Conservation (phyloP, 2,888 invertebrate species). For the Steinernema carpocapsae region DNA sequence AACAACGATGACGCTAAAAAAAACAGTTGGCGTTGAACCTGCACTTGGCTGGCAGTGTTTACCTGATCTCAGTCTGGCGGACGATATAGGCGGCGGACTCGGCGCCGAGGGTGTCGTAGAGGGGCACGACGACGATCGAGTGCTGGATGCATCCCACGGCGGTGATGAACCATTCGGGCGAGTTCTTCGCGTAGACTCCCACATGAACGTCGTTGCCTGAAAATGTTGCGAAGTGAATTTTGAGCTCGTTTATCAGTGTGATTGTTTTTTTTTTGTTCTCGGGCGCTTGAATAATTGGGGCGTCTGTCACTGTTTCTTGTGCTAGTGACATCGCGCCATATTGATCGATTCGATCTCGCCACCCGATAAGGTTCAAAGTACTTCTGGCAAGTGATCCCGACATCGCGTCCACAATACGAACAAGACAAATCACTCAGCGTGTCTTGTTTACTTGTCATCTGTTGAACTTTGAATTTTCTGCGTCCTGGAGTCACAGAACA, state of each 20-base stretch:
- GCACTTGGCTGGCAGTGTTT: neutral
- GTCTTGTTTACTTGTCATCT: constrained; percentile 10
- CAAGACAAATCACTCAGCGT: constrained; percentile 9
- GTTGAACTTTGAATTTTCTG: neutral
- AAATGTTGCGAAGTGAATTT: constrained; percentile 7
- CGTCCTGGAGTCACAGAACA: neutral
- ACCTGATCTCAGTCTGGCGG: constrained; percentile 66
- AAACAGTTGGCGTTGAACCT: too few relatives aligned
- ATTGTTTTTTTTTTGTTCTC: constrained; percentile 1
- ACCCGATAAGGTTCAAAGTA: constrained; percentile 37
- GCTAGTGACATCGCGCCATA: constrained; percentile 27
- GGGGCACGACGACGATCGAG: constrained; percentile 85
- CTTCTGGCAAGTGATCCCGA: constrained; percentile 1
- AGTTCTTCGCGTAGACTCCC: constrained; percentile 93
- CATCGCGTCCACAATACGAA: constrained; percentile 15
- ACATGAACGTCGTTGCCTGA: constrained; percentile 76
- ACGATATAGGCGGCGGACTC: constrained; percentile 82
- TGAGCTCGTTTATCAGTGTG: constrained; percentile 15
- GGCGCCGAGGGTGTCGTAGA: constrained; percentile 94
- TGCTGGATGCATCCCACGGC: constrained; percentile 58
- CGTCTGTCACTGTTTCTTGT: neutral
- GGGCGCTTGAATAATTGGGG: neutral
- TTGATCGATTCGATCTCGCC: constrained; percentile 29
- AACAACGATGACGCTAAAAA: constrained; percentile 57
- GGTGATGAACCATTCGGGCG: constrained; percentile 76